Percentiles rank a stretch among this genome's conserved stretches.
These are phyloP conservation scores for Acronicta leporina DNA, from an alignment of 2,888 invertebrate species.

Conservation along the genomic window DNA sequence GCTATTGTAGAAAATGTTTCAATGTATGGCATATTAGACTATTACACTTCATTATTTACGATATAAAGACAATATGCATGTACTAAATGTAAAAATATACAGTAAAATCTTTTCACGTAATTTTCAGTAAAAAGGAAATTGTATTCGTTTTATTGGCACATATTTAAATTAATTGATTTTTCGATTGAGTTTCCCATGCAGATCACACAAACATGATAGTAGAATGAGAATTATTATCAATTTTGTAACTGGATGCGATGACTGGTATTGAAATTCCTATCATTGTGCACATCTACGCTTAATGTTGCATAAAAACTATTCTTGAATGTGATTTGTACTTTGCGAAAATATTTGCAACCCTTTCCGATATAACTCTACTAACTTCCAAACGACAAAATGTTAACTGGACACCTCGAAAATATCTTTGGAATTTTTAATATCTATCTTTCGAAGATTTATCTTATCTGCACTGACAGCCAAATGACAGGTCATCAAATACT, in stretches of 20 bases:
- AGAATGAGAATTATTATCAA: not conserved
- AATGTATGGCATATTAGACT: constrained; percentile 35
- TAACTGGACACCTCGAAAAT: no score
- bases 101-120: no score
- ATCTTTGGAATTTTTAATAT: no score
- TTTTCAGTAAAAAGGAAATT: not conserved
- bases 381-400: no score
- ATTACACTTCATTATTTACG: constrained; percentile 3
- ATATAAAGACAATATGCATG: not conserved
- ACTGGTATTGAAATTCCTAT: not conserved
- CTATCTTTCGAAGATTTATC: no score
- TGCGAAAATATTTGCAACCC: constrained; percentile 3
- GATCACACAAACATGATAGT: constrained; percentile 3
- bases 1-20: constrained; percentile 3
- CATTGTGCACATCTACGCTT: constrained; percentile 3
- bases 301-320: not conserved
- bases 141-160: not conserved
- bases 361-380: not conserved
- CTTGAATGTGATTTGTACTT: constrained; percentile 16
- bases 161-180: constrained; percentile 4
- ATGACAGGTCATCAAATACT: not conserved
- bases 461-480: not conserved
- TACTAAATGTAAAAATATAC: no score
- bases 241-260: constrained; percentile 5
- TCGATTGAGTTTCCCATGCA: not conserved